These are phyloP conservation scores for Lepidothrix coronata DNA, from an alignment of 2,113 vertebrate genomes.

Conservation along the genomic window DNA sequence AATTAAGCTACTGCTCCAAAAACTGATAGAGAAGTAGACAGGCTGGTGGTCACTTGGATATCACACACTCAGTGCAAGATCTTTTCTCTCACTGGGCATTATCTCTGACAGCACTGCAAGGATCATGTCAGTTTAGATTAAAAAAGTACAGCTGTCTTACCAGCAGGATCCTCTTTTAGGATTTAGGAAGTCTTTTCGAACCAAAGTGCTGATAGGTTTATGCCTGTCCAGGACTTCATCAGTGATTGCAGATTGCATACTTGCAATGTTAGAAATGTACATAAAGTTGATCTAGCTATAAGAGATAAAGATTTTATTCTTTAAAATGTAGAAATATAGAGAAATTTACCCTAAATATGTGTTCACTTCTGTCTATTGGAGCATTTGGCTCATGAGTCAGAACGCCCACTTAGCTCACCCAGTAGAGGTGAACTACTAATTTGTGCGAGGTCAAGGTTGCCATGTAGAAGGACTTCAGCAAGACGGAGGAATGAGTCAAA, in stretches of 20 bases:
- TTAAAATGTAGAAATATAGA: not conserved
- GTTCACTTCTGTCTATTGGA: not conserved
- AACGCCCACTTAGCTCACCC: not conserved
- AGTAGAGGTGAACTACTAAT: not conserved
- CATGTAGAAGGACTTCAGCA: not conserved
- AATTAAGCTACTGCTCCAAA: not conserved
- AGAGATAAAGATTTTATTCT: not conserved
- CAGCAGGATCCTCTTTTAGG: not conserved
- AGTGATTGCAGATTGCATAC: not conserved
- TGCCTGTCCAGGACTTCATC: not conserved
- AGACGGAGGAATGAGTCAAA: not conserved
- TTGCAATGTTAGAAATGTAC: not conserved
- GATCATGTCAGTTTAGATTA: not conserved
- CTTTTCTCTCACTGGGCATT: not conserved
- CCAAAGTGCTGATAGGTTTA: not conserved
- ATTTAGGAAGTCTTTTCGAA: not conserved
- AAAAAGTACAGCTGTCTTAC: not conserved
- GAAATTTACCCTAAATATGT: not conserved
- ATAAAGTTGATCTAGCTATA: not conserved
- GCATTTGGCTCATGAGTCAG: not conserved
- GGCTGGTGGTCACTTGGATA: not conserved
- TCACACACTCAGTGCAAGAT: not conserved
- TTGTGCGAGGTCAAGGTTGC: not conserved
- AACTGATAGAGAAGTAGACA: not conserved
- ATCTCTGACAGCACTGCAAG: not conserved